These are phyloP conservation scores for Gallinago stenura DNA, from an alignment of 2,797 vertebrate genomes.

Conservation along the genomic window DNA sequence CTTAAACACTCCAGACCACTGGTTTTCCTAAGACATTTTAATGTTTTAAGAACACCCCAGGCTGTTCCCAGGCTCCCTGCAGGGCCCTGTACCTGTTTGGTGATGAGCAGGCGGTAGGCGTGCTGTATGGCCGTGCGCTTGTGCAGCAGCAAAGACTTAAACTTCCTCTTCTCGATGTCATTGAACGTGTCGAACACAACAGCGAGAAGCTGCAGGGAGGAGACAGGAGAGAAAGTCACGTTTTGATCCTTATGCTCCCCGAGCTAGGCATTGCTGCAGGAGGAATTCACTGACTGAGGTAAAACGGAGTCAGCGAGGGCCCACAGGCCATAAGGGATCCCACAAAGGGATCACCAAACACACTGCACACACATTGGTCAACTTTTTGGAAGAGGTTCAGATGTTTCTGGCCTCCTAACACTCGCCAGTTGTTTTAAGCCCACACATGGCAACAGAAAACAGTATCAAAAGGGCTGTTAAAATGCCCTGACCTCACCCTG, in stretches of 20 bases:
- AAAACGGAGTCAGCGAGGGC: rapidly evolving
- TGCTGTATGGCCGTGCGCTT: slow-evolving; percentile 93
- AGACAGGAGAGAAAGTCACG: background rate
- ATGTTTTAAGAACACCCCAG: background rate
- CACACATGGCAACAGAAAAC: background rate
- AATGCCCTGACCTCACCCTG: background rate
- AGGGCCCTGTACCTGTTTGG: slow-evolving; percentile 84
- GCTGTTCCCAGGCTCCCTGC: background rate
- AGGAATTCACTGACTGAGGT: background rate
- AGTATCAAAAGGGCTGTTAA: background rate
- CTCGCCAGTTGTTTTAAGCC: background rate
- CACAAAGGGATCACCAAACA: background rate
- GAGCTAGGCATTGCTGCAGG: background rate
- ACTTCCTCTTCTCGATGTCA: slow-evolving; percentile 96
- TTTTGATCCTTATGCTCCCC: background rate
- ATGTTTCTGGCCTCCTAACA: background rate
- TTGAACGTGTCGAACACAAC: slow-evolving; percentile 99
- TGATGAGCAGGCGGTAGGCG: slow-evolving; percentile 90
- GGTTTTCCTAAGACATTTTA: background rate
- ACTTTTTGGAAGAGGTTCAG: background rate
- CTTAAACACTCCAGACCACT: background rate
- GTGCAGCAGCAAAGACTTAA: slow-evolving; percentile 95
- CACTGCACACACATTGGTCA: background rate
- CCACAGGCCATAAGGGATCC: rapidly evolving
- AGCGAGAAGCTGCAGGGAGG: slow-evolving; percentile 87